phyloP scores from a whole-genome alignment of 2,888 invertebrate species.

The Sesia apiformis region DNA sequence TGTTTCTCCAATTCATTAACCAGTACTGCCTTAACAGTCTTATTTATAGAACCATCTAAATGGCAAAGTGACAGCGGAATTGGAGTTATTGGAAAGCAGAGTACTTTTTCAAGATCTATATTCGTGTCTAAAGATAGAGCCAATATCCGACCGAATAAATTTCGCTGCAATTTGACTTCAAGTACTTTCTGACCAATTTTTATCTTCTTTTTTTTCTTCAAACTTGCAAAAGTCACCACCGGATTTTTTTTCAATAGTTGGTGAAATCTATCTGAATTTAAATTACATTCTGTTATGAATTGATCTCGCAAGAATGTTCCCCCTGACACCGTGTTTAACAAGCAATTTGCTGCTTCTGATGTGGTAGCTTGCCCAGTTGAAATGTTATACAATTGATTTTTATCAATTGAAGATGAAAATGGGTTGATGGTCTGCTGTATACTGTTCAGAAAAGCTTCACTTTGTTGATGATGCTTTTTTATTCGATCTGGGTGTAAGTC shows the following conservation, averaged over 20 bases:
- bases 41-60: slow-evolving; percentile 17
- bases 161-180: slow-evolving; percentile 7
- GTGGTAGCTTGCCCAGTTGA: slow-evolving; percentile 16
- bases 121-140: not conserved
- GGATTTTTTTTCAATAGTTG: slow-evolving; percentile 1
- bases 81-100: slow-evolving; percentile 9
- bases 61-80: slow-evolving; percentile 19
- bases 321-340: slow-evolving; percentile 11
- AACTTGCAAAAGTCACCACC: slow-evolving; percentile 1
- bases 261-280: slow-evolving; percentile 1
- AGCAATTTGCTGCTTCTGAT: slow-evolving; percentile 10
- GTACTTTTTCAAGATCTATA: not conserved
- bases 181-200: slow-evolving; percentile 6
- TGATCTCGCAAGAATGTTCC: slow-evolving; percentile 3
- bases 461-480: slow-evolving; percentile 6
- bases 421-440: slow-evolving; percentile 1
- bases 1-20: slow-evolving; percentile 12
- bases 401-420: slow-evolving; percentile 5
- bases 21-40: slow-evolving; percentile 21
- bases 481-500: no score
- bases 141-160: slow-evolving; percentile 11
- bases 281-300: slow-evolving; percentile 3
- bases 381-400: slow-evolving; percentile 13
- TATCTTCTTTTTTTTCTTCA: slow-evolving; percentile 2
- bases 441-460: slow-evolving; percentile 7